These are phyloP conservation scores for Myrmecobius fasciatus DNA, from an alignment of 2,113 vertebrate genomes.

Conservation along the genomic window DNA sequence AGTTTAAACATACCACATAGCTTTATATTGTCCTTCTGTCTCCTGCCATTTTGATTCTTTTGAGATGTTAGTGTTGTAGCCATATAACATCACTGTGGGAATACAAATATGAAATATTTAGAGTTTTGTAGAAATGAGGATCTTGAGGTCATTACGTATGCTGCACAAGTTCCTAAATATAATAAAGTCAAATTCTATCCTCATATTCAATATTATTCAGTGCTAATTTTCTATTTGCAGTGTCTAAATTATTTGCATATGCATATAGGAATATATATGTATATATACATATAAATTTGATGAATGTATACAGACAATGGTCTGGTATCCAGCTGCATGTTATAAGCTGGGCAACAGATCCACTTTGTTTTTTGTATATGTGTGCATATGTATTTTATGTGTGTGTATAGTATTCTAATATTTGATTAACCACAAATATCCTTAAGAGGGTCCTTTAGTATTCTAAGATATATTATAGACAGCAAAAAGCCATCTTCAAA, in stretches of 20 bases:
- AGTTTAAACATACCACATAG: background rate
- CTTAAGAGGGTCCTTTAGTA: background rate
- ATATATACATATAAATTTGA: background rate
- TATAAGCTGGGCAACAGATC: background rate
- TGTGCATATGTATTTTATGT: background rate
- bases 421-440: background rate
- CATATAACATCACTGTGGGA: background rate
- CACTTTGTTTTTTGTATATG: background rate
- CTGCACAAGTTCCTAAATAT: background rate
- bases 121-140: background rate
- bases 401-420: background rate
- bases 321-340: background rate
- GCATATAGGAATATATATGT: background rate
- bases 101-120: background rate
- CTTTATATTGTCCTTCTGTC: background rate
- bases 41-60: background rate
- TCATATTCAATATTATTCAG: background rate
- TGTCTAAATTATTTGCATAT: background rate
- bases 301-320: background rate
- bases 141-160: background rate
- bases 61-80: background rate
- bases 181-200: background rate
- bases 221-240: background rate
- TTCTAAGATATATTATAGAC: background rate
- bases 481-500: background rate